Evolutionary conservation across 2,797 vertebrate genomes (phyloP).

Genomic region (Acropternis orthonyx): DNA sequence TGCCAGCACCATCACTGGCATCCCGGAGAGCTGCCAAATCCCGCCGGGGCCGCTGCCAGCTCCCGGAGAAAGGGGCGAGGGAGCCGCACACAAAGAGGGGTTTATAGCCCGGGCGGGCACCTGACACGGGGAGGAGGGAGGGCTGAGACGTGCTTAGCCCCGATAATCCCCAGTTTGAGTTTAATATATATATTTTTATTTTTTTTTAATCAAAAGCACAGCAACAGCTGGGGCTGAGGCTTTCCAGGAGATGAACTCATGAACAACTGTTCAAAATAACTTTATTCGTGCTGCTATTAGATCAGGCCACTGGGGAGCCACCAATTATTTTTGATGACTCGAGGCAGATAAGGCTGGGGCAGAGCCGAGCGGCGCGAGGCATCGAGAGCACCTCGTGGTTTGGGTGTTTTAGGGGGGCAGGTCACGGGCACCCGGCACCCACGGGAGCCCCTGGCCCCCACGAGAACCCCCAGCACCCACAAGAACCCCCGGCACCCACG

Average conservation of each 20-base stretch:
- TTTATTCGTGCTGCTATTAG: constrained; percentile 59
- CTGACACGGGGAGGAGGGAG: constrained; percentile 63
- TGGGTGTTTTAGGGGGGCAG: not conserved
- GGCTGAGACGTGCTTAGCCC: constrained; percentile 47
- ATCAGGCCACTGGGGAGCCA: constrained; percentile 61
- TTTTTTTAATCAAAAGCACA: constrained; percentile 55
- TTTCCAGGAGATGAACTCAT: constrained; percentile 78
- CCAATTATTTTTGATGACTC: constrained; percentile 37
- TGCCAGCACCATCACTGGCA: not conserved
- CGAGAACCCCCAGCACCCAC: too few species aligned
- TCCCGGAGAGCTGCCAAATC: constrained; percentile 26
- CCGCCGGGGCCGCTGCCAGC: not conserved
- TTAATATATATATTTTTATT: not conserved
- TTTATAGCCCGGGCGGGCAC: constrained; percentile 50
- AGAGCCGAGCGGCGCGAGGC: not conserved
- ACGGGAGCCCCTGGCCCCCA: too few species aligned
- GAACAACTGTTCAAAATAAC: constrained; percentile 76
- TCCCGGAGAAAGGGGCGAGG: not conserved
- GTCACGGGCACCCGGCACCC: not conserved
- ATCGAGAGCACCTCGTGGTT: not conserved
- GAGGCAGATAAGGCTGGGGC: constrained; percentile 25
- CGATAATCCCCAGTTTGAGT: constrained; percentile 51
- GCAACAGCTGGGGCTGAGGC: constrained; percentile 71
- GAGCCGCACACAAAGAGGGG: constrained; percentile 58
- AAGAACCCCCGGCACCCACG: too few species aligned